These are phyloP conservation scores for Sinosuthora webbiana DNA, from an alignment of 2,113 vertebrate genomes.

Conservation along the genomic window DNA sequence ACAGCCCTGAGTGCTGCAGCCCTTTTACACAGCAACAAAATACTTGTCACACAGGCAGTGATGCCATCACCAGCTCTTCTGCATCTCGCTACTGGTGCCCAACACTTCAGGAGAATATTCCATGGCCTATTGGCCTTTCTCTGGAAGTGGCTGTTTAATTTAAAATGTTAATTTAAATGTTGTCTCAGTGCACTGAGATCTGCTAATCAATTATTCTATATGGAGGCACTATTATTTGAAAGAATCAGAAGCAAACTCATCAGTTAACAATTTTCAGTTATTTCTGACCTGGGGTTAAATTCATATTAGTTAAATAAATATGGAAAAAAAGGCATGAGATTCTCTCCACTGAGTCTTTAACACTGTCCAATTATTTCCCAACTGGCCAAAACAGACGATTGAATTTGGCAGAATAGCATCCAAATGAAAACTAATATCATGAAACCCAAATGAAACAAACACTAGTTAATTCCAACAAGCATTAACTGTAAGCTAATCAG, in stretches of 20 bases:
- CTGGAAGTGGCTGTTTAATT: not conserved
- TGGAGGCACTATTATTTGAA: not conserved
- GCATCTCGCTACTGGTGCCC: not conserved
- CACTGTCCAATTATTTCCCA: not conserved
- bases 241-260: not conserved
- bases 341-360: not conserved
- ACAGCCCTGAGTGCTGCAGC: not conserved
- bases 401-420: not conserved
- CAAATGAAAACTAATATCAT: not conserved
- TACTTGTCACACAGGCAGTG: not conserved
- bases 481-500: not conserved
- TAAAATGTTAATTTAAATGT: too few relatives aligned
- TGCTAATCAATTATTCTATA: not conserved
- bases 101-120: not conserved
- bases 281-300: not conserved
- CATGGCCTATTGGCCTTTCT: not conserved
- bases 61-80: not conserved
- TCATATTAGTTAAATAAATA: not conserved
- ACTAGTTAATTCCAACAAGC: not conserved
- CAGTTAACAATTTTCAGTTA: not conserved
- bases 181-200: not conserved
- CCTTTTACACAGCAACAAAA: not conserved
- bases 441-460: not conserved
- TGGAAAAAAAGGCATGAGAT: not conserved
- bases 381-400: not conserved